These are phyloP conservation scores for Triops longicaudatus DNA, from an alignment of 1,140 invertebrate species.

Conservation along the genomic window DNA sequence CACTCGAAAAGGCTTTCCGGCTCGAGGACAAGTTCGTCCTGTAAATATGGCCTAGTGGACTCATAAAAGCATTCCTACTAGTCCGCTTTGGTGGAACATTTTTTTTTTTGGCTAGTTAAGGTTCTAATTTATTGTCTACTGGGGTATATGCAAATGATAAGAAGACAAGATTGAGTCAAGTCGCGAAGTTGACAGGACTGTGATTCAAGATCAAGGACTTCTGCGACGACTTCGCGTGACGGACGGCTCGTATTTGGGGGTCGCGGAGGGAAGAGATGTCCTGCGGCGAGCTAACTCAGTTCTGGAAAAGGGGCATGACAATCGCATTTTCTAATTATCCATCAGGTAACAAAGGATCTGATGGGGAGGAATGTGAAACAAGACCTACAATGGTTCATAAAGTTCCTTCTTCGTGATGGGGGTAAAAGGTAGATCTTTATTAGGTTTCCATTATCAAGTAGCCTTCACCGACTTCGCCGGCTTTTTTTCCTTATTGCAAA, in stretches of 20 bases:
- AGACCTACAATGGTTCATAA: not conserved
- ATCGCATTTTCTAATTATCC: not conserved
- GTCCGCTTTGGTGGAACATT: not conserved
- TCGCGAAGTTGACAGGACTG: not conserved
- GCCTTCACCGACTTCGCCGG: not conserved
- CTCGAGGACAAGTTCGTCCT: not conserved
- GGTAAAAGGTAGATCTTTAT: too few species aligned
- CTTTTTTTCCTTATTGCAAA: not conserved
- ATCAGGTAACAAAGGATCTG: not conserved
- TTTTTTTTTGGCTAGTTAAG: not conserved
- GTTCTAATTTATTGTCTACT: not conserved
- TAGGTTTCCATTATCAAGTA: too few species aligned
- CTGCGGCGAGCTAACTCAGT: not conserved
- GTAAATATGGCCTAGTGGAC: not conserved
- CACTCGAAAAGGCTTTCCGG: not conserved
- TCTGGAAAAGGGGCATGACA: not conserved
- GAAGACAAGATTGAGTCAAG: not conserved
- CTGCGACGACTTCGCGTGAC: not conserved
- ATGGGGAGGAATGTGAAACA: not conserved
- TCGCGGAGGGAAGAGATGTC: not conserved
- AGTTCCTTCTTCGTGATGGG: not conserved
- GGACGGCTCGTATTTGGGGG: not conserved
- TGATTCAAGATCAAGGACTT: not conserved
- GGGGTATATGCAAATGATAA: not conserved
- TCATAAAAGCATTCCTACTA: not conserved